Evolutionary conservation across 2,113 vertebrate species (phyloP), one percentile per base, ranked within the genome.

Genomic region (Hippopotamus amphibius): DNA sequence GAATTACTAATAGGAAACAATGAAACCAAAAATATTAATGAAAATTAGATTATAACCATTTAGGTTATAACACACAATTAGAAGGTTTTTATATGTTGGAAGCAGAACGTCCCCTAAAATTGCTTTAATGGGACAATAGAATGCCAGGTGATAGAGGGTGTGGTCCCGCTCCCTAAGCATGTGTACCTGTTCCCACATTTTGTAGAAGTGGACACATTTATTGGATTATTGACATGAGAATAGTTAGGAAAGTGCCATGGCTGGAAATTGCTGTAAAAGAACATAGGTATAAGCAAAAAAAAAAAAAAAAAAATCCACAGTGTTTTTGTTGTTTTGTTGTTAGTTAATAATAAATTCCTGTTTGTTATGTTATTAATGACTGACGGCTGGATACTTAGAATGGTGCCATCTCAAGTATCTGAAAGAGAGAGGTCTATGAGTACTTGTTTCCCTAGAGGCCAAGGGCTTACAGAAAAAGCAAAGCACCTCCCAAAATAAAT

Each of bases 1-100:
- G 30, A 94, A 81, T 71, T 94, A 63, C 21, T 83, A 63, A 57
- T 30, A 92, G 19, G 15, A 97, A 95, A 94, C 26, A 43, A 90
- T 77, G 30, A 88, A 96, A 85, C 14, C 61, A 85, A 59, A 90
- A 94, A 81, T 86, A 90, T n/a, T 66, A 33, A 69, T 66, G 22
- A 92, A 90, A 94, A 90, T 69, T 77, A 66, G 24, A 17, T 50
- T 82, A 26, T 81, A 83, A 55, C 84, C 48, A 84, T 30, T 77
- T 68, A 74, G 21, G 21, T 74, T 85, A 90, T 43, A 81, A 72
- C 15, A 72, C 37, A 89, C 33, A 89, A 92, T 68, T 76, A 33
- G 21, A 90, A 92, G 33, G 10, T 7, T 74, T 92, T 84, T 69
- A 46, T 88, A 83, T 57, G 82, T 80, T 76, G 7, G 26, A 97